phyloP scores from a whole-genome alignment of 2,888 invertebrate species.

The Pristionchus maxplancki region DNA sequence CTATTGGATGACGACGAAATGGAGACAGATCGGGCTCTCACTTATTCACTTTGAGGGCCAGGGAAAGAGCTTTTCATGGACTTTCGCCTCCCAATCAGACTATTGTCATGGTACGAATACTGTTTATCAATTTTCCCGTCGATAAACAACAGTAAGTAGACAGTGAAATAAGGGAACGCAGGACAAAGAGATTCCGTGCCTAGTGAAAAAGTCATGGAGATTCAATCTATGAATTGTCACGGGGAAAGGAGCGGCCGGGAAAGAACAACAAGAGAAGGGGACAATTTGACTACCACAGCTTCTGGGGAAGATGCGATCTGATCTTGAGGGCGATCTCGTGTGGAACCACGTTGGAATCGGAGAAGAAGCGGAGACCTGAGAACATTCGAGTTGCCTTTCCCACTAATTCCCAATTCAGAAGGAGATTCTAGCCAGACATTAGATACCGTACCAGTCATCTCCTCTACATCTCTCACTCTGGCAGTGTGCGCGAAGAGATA shows the following conservation, averaged over 20 bases:
- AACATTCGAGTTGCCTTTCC: too few relatives aligned
- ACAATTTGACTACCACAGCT: not conserved
- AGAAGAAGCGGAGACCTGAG: conserved; percentile 46
- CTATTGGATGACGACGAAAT: too few relatives aligned
- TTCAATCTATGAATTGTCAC: not conserved
- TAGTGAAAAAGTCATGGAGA: not conserved
- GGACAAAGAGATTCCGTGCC: not conserved
- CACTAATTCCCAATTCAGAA: too few relatives aligned
- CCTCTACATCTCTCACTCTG: conserved; percentile 39
- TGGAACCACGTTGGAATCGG: conserved; percentile 34
- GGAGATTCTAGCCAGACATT: too few relatives aligned
- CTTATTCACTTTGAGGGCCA: too few relatives aligned
- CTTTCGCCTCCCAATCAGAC: too few relatives aligned
- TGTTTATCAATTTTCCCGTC: not conserved
- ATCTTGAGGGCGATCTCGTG: conserved; percentile 39
- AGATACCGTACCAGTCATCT: conserved; percentile 34
- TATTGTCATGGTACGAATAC: too few relatives aligned
- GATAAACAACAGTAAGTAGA: not conserved
- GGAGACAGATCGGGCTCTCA: too few relatives aligned
- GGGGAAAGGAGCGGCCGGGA: not conserved
- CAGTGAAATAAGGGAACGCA: not conserved
- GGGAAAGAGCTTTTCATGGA: too few relatives aligned
- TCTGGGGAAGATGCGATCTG: not conserved
- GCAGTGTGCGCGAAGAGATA: conserved; percentile 37
- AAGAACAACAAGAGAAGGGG: not conserved